Evolutionary conservation across 2,797 vertebrate genomes (phyloP).

Genomic region (Otolemur crassicaudatus): DNA sequence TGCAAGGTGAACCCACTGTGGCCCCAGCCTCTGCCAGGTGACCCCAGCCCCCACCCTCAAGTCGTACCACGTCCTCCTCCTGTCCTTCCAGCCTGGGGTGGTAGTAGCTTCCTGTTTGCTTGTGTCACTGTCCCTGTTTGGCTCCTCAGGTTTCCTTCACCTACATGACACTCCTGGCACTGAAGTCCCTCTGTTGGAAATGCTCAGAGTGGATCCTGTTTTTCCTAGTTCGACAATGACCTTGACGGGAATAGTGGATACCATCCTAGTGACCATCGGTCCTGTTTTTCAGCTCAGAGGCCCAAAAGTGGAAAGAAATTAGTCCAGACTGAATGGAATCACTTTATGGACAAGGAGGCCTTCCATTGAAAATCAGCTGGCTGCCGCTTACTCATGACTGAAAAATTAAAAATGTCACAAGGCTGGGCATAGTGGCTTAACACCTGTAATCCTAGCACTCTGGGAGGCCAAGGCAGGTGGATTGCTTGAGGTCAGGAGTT

Average conservation of each 20-base stretch:
- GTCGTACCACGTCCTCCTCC: not conserved
- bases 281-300: not conserved
- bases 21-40: not conserved
- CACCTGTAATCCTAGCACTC: too few relatives aligned
- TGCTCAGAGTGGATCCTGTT: not conserved
- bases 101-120: not conserved
- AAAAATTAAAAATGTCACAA: fast-evolving
- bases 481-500: too few relatives aligned
- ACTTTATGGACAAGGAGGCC: not conserved
- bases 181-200: not conserved
- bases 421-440: too few relatives aligned
- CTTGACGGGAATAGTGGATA: not conserved
- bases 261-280: not conserved
- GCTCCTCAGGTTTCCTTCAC: not conserved
- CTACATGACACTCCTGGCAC: not conserved
- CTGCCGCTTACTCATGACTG: not conserved
- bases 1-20: not conserved
- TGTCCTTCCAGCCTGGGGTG: not conserved
- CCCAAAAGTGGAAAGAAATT: not conserved
- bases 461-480: too few relatives aligned
- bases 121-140: not conserved
- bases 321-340: not conserved
- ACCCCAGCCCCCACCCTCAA: not conserved
- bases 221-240: not conserved
- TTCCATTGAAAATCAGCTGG: not conserved